Evolutionary conservation across 2,113 vertebrate species (phyloP).

Genomic region (Malurus melanocephalus): DNA sequence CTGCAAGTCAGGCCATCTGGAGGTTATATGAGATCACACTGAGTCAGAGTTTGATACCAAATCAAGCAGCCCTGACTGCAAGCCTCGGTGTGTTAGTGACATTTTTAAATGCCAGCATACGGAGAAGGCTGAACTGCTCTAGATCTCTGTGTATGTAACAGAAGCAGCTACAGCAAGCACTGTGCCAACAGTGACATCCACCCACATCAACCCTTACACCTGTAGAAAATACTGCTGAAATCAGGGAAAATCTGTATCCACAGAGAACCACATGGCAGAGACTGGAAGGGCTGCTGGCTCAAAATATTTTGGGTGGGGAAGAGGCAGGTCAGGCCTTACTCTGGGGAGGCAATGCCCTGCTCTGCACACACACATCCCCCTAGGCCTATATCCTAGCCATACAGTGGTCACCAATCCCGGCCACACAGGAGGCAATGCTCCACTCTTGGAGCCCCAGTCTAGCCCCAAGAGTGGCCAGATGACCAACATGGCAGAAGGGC

Average conservation of each 20-base stretch:
- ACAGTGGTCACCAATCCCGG: background rate
- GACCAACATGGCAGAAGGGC: background rate
- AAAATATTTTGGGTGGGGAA: background rate
- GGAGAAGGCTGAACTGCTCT: background rate
- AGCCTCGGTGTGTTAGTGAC: background rate
- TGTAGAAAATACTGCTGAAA: background rate
- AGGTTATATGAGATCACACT: constrained; percentile 36
- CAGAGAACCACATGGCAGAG: background rate
- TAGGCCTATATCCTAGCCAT: background rate
- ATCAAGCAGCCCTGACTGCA: constrained; percentile 9
- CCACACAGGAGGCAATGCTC: background rate
- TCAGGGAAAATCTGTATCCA: background rate
- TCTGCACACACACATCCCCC: background rate
- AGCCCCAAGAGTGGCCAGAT: background rate
- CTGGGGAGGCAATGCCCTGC: background rate
- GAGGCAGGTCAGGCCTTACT: background rate
- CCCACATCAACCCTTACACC: background rate
- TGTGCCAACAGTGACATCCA: background rate
- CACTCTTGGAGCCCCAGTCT: background rate
- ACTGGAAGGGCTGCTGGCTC: background rate
- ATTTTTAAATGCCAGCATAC: background rate
- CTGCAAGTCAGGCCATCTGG: constrained; percentile 20
- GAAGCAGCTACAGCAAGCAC: background rate
- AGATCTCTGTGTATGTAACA: background rate
- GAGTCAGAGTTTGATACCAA: constrained; percentile 39